These are phyloP conservation scores for Phragmatobia fuliginosa DNA, from an alignment of 2,888 invertebrate genomes.

Conservation along the genomic window DNA sequence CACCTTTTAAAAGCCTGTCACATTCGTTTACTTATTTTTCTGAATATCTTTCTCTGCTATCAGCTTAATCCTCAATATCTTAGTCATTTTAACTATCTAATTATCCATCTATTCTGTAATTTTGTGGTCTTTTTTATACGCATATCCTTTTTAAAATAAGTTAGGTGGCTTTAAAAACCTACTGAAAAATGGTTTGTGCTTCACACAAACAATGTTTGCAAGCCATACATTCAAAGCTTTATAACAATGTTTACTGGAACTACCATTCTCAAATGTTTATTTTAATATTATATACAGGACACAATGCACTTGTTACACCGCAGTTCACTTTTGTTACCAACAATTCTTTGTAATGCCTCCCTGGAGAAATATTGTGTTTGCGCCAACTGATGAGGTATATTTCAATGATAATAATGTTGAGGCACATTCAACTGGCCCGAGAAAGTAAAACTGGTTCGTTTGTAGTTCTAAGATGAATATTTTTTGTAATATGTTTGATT, in stretches of 20 bases:
- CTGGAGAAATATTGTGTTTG: constrained; percentile 6
- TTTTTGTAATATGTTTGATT: too few species aligned
- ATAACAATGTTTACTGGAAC: not conserved
- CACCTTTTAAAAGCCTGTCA: too few species aligned
- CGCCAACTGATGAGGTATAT: not conserved
- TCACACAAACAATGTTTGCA: not conserved
- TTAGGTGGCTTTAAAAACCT: not conserved
- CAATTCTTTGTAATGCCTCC: not conserved
- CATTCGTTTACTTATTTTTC: too few species aligned
- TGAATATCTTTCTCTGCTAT: too few species aligned
- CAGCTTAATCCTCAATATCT: too few species aligned
- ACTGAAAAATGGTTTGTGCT: not conserved
- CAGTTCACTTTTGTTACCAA: constrained; percentile 12
- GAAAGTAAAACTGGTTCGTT: too few species aligned
- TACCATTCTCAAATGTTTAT: not conserved
- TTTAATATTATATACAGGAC: constrained; percentile 3
- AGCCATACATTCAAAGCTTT: not conserved
- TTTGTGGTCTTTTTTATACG: too few species aligned
- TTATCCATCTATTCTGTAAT: too few species aligned
- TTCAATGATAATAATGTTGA: not conserved
- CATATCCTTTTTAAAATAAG: too few species aligned
- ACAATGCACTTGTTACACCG: constrained; percentile 10
- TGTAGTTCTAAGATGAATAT: too few species aligned
- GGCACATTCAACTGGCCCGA: not conserved
- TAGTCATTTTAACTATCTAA: too few species aligned